Percentiles rank a stretch among this genome's conserved stretches.
Evolutionary conservation across 2,113 vertebrate species (phyloP).

Genomic region (Odontophorus gujanensis): DNA sequence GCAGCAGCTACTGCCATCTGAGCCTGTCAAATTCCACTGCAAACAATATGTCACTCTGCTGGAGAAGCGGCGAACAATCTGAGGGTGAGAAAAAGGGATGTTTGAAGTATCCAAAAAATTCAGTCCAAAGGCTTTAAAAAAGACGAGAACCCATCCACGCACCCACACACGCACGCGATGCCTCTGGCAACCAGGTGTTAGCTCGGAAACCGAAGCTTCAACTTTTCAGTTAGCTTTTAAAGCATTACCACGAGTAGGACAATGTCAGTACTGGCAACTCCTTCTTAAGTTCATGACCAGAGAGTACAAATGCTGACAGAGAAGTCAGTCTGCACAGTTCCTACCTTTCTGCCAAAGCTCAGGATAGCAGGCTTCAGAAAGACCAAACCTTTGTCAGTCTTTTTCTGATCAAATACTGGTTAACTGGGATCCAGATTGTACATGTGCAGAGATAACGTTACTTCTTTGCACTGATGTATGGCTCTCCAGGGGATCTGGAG

Average conservation of each 20-base stretch:
- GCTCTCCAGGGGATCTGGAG: neutral
- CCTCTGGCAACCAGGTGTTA: constrained; percentile 11
- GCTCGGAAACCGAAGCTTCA: constrained; percentile 32
- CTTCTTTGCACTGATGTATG: neutral
- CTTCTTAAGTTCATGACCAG: constrained; percentile 17
- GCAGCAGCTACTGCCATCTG: constrained; percentile 73
- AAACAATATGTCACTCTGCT: constrained; percentile 76
- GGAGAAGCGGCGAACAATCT: constrained; percentile 71
- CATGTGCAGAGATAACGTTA: neutral
- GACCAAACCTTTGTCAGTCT: neutral
- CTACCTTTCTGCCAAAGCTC: neutral
- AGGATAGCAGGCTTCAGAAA: neutral
- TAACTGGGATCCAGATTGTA: neutral
- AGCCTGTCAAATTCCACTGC: constrained; percentile 75
- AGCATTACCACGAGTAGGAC: constrained; percentile 2
- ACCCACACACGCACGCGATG: fast-evolving
- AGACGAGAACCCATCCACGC: constrained; percentile 39
- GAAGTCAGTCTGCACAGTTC: neutral
- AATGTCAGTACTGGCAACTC: constrained; percentile 51
- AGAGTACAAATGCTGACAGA: neutral
- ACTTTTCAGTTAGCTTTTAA: constrained; percentile 46
- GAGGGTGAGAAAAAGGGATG: constrained; percentile 72
- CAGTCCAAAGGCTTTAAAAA: constrained; percentile 60
- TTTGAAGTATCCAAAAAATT: constrained; percentile 71
- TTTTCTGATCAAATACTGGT: neutral